A percentile compares a stretch with the other conserved stretches of the same genome.
Conservation (phyloP, 2,888 invertebrate genomes). For the Drosophila merina region DNA sequence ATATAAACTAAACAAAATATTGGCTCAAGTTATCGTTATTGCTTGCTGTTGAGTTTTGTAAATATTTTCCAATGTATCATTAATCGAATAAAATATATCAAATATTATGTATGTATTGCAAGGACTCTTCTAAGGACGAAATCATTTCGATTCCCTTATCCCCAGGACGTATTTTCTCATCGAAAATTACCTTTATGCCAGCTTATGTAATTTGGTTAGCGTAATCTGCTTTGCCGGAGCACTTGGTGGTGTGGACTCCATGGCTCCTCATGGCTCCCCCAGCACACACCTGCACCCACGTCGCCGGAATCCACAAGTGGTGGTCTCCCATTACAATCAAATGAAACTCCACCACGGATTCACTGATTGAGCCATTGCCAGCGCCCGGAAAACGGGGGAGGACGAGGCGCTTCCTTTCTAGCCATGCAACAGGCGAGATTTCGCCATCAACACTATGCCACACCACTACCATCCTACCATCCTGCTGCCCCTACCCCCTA, state of each 20-base stretch:
- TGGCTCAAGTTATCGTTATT: conserved; percentile 24
- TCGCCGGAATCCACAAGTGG: conserved; percentile 70
- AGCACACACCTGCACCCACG: conserved; percentile 8
- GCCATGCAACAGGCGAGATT: conserved; percentile 44
- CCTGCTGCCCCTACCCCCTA: conserved; percentile 14
- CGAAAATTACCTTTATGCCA: conserved; percentile 35
- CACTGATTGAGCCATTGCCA: conserved; percentile 74
- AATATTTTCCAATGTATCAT: too few species aligned
- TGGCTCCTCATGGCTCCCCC: conserved; percentile 9
- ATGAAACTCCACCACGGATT: conserved; percentile 65
- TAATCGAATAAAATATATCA: too few species aligned
- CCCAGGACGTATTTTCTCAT: conserved; percentile 21
- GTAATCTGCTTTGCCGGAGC: conserved; percentile 29
- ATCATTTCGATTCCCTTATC: background rate
- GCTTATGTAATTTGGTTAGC: conserved; percentile 43
- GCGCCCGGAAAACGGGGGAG: conserved; percentile 14
- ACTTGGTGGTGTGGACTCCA: conserved; percentile 7
- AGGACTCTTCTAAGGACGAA: background rate
- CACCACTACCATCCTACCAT: background rate
- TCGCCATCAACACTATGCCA: conserved; percentile 26
- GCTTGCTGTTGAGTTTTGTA: too few species aligned
- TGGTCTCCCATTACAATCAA: conserved; percentile 74
- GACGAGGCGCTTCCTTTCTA: background rate
- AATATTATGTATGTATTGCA: too few species aligned
- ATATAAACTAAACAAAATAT: conserved; percentile 33